Percentiles rank a stretch among this genome's conserved stretches.
phyloP scores from a whole-genome alignment of 2,797 vertebrate species.

The Enoplosus armatus region DNA sequence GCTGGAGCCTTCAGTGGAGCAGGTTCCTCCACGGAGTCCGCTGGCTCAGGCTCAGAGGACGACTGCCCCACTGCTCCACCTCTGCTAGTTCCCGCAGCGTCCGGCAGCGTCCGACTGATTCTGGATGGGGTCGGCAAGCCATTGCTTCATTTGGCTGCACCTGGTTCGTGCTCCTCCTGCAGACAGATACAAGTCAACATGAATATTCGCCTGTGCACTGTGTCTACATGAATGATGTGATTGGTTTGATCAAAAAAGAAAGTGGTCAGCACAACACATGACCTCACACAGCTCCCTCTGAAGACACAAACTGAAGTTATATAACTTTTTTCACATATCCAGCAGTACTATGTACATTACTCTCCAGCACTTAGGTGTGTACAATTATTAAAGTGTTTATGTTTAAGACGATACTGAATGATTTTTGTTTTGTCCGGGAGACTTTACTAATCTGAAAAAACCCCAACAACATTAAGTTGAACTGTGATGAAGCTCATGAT shows the following conservation, averaged over 20 bases:
- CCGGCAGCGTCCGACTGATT: too few species aligned
- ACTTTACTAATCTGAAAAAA: neutral
- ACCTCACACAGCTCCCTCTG: too few species aligned
- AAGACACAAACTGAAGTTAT: neutral
- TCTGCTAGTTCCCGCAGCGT: neutral
- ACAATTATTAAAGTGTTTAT: too few species aligned
- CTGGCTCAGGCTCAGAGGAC: neutral
- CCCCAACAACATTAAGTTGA: neutral
- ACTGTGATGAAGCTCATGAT: constrained; percentile 7
- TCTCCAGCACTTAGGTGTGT: neutral
- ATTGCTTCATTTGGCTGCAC: neutral
- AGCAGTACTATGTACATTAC: too few species aligned
- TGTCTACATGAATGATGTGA: neutral
- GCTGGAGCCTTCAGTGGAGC: too few species aligned
- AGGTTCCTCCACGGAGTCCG: neutral
- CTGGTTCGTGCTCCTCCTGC: neutral
- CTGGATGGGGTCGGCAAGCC: neutral
- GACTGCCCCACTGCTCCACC: neutral
- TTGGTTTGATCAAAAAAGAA: neutral
- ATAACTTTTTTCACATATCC: too few species aligned
- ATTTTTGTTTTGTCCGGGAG: constrained; percentile 3
- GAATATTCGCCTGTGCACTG: neutral
- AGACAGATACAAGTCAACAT: neutral
- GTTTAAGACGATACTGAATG: neutral
- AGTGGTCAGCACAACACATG: neutral